phyloP scores from a whole-genome alignment of 2,888 invertebrate species.

The Chymomyza fuscimana region DNA sequence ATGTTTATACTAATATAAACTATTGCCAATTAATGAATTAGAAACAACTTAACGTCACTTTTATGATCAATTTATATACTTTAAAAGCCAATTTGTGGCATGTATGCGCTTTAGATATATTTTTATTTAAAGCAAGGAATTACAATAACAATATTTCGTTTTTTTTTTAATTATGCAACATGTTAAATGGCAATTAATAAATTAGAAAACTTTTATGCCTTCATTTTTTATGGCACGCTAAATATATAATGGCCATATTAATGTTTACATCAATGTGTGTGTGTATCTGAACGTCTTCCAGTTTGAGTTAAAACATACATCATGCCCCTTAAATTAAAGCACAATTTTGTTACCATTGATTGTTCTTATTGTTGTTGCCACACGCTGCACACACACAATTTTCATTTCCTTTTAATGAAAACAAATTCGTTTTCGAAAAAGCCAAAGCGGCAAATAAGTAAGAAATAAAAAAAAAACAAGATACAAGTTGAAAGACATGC shows the following conservation, averaged over 20 bases:
- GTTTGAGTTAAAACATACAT: constrained; percentile 69
- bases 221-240: neutral
- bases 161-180: neutral
- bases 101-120: neutral
- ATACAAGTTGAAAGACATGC: constrained; percentile 22
- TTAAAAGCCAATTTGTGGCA: neutral
- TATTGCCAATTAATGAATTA: neutral
- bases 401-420: constrained; percentile 63
- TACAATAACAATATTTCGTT: neutral
- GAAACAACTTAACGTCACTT: neutral
- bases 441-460: neutral
- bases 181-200: constrained; percentile 58
- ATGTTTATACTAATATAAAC: neutral
- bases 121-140: neutral
- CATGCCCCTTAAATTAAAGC: constrained; percentile 55
- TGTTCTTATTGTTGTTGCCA: constrained; percentile 42
- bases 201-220: constrained; percentile 25
- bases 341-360: constrained; percentile 39
- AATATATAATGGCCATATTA: neutral
- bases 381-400: constrained; percentile 6
- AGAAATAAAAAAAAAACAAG: constrained; percentile 2
- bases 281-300: neutral
- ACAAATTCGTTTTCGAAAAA: constrained; percentile 50
- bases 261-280: neutral
- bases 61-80: neutral